These are phyloP conservation scores for Epizoanthus rinbou DNA, from an alignment of 92 coral and sea anemone genomes.

Conservation along the genomic window DNA sequence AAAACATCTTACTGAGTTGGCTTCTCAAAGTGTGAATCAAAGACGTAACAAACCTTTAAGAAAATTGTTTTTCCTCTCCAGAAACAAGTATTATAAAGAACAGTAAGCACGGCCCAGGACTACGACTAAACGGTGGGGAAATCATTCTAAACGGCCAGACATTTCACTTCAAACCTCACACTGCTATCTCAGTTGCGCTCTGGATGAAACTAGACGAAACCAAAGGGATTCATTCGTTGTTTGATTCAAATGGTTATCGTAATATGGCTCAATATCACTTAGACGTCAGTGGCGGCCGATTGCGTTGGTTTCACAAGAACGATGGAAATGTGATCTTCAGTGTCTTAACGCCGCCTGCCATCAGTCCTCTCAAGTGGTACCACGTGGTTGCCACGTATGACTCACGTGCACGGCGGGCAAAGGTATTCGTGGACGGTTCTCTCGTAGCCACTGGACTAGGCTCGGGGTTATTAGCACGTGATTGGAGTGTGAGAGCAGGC, in stretches of 20 bases:
- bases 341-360: constrained; percentile 66
- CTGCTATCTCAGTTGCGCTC: constrained; percentile 83
- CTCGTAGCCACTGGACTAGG: constrained; percentile 75
- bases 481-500: constrained; percentile 78
- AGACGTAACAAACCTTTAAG: background rate
- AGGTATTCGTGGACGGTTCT: constrained; percentile 78
- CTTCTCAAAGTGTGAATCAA: too few species aligned
- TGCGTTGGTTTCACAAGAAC: constrained; percentile 86
- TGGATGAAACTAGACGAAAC: constrained; percentile 85
- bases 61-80: constrained; percentile 23
- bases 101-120: constrained; percentile 80
- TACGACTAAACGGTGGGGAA: constrained; percentile 78
- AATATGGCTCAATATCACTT: constrained; percentile 61
- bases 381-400: constrained; percentile 94
- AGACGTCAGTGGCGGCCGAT: constrained; percentile 72
- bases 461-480: constrained; percentile 80
- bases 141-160: constrained; percentile 69
- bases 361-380: constrained; percentile 79
- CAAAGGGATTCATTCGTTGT: constrained; percentile 76
- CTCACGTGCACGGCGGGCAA: constrained; percentile 79
- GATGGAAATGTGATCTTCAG: constrained; percentile 73
- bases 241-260: constrained; percentile 71
- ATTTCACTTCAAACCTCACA: constrained; percentile 82
- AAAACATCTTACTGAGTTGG: too few species aligned
- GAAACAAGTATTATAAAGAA: constrained; percentile 63